Evolutionary conservation across 53 echinoderm and acorn worm genomes (phyloP), one percentile per base, ranked within the genome.

Genomic region (Holothuria scabra): DNA sequence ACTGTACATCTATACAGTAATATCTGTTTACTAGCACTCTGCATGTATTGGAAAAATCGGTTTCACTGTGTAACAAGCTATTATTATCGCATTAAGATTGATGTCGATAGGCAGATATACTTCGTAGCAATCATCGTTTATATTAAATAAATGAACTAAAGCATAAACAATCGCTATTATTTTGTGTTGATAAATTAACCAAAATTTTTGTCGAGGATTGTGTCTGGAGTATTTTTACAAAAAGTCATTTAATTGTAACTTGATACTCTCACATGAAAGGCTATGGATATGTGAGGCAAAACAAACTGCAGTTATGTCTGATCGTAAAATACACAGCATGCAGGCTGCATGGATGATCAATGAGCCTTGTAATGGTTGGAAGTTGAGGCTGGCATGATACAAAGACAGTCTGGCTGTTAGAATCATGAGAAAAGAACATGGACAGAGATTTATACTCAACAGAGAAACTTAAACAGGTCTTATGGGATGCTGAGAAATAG

Each of bases 171-270:
- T 52, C 14, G 52, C 0, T 52, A 52, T 52, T 52, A 52, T 52
- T 52, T 52, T 18, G 1, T 16, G 52, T 1, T 52, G 52, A 52
- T 52, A 52, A 52, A 52, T 52, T 52, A 52, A 52, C 52, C 52
- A 52, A 52, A 52, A 9, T 52, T 18, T 16, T 52, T 16, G 4
- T 8, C 18, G 14, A 52, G 8, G 16, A 52, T 52, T 52, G 52
- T 16, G 52, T 52, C 52, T 16, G 52, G 52, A 52, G 16, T 52
- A 16, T 52, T 52, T 25, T 44, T 44, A 48, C 48, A 72, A 72
- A 72, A 72, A 72, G 48, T 72, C 72, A 26, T 72, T 72, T 72
- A 72, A 46, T 19, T 8, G 72, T 72, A 72, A 72, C 72, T 19
- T n/a, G 72, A 72, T 72, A 72, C 72, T 21, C 21, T 26, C 25